Conservation (phyloP, 37 sponge, comb jelly and placozoan species). For the Spongilla lacustris region DNA sequence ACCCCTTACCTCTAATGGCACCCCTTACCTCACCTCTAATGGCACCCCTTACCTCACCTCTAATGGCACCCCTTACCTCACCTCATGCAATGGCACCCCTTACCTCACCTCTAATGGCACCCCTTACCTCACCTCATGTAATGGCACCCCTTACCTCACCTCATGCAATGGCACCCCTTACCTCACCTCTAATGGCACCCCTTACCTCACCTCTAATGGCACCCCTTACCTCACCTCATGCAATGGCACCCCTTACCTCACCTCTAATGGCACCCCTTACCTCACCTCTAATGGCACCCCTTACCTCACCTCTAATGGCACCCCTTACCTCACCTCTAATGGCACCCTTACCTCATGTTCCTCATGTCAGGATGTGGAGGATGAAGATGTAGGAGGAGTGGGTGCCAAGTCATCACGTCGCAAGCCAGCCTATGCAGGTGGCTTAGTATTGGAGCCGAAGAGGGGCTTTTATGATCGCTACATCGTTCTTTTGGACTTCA, state of each 20-base stretch:
- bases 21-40: neutral
- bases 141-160: neutral
- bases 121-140: neutral
- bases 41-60: neutral
- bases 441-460: slow-evolving; percentile 96
- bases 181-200: neutral
- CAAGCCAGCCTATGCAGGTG: slow-evolving; percentile 93
- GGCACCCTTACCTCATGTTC: neutral
- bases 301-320: neutral
- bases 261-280: neutral
- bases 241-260: neutral
- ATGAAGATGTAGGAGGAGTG: slow-evolving; percentile 23
- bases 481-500: slow-evolving; percentile 95
- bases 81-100: neutral
- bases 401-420: slow-evolving; percentile 30
- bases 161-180: neutral
- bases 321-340: too few relatives aligned
- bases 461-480: slow-evolving; percentile 75
- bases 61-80: neutral
- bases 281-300: neutral
- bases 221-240: neutral
- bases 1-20: neutral
- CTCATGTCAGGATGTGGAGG: slow-evolving; percentile 34
- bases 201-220: neutral
- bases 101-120: neutral